Base-by-base conservation (phyloP, 2,888 invertebrate genomes). In the Ariolimax columbianus region DNA sequence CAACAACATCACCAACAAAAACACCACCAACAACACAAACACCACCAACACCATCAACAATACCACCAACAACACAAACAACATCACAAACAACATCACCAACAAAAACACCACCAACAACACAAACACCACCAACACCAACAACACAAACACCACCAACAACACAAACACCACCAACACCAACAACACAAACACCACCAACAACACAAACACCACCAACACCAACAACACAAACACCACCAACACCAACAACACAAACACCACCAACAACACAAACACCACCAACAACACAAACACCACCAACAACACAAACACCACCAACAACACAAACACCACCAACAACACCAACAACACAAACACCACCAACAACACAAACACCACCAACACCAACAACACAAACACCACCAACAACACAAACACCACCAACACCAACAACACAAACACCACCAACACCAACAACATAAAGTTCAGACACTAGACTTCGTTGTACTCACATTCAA, bases 401-500 rank as follows among this genome's bases (percentile, higher is more conserved):
- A 55, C 55, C 23, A 17, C 3, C 55, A 55, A 3, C 23, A 7
- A 6, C 55, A 17, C 55, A 55, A 14, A 7, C 55, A 55, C 55
- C 19, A 3, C 3, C 55, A 55, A 3, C 3, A 23, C 55, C 55
- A 55, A 17, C 23, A 17, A 11, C 55, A 11, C 55, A 55, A 23
- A 3, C 55, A 55, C 55, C 19, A 17, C 3, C 55, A 55, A 3
- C 3, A 23, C 55, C 55, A 55, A 17, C 23, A 17, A 11, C 55
- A 11, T 23, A 55, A 23, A 17, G 19, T 3, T 23, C 3, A 7
- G 23, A 17, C 17, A 17, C 19, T 23, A 17, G 19, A 55, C 17
- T 3, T 55, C 55, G 19, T 23, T 23, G 17, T 70, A 75, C 75
- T 75, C 36, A 75, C 75, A 75, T 19, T 75, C 75, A 51, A 75